Percentiles rank a stretch among this genome's conserved stretches.
phyloP scores from a whole-genome alignment of 2,797 vertebrate species.

The Ptychobarbus kaznakovi region DNA sequence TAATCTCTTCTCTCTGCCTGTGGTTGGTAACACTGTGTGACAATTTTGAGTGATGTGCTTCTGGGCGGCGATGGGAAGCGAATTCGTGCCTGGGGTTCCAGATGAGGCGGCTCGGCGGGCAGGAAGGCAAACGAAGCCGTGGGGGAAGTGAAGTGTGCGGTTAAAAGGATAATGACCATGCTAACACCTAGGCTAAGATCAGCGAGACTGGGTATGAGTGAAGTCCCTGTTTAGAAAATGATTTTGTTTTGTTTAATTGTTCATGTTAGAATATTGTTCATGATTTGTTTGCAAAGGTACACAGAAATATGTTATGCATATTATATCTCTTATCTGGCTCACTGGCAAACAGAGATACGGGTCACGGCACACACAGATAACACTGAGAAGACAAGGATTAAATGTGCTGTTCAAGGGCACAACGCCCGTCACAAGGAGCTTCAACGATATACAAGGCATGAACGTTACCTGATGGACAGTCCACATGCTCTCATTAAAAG shows the following conservation, averaged over 20 bases:
- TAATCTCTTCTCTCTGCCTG: slow-evolving; percentile 80
- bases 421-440: background rate
- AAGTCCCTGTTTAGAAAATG: background rate
- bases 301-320: slow-evolving; percentile 22
- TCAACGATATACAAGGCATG: background rate
- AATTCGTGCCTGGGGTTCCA: slow-evolving; percentile 55
- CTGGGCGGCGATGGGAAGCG: slow-evolving; percentile 66
- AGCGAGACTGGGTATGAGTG: background rate
- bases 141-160: background rate
- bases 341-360: slow-evolving; percentile 17
- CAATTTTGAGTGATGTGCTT: slow-evolving; percentile 80
- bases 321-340: slow-evolving; percentile 14
- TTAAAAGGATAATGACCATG: slow-evolving; percentile 14
- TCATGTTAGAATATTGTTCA: background rate
- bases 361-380: background rate
- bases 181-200: slow-evolving; percentile 18
- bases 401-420: slow-evolving; percentile 33
- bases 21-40: slow-evolving; percentile 80
- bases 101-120: slow-evolving; percentile 37
- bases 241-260: slow-evolving; percentile 6
- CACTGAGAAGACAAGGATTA: slow-evolving; percentile 10
- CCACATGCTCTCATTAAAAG: background rate
- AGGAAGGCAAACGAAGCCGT: background rate
- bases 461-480: background rate
- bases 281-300: slow-evolving; percentile 17